phyloP scores from a whole-genome alignment of 2,888 invertebrate species.

The Yponomeuta plumbellus region DNA sequence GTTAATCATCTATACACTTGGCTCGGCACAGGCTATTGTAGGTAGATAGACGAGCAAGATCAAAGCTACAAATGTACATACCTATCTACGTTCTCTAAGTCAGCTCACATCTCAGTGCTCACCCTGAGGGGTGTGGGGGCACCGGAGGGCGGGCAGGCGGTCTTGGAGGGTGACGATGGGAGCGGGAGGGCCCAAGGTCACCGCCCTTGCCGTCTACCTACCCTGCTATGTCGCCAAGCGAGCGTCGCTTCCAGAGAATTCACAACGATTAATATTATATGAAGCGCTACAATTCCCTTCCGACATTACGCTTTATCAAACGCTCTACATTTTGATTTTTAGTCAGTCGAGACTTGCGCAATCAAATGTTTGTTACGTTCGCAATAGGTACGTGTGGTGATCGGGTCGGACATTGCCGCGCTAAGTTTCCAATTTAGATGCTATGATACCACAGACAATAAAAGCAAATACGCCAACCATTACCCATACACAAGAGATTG shows the following conservation, averaged over 20 bases:
- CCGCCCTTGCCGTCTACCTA: conserved; percentile 61
- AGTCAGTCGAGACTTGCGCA: conserved; percentile 5
- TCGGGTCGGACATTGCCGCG: not conserved
- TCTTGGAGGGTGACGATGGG: conserved; percentile 19
- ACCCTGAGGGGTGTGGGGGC: conserved; percentile 31
- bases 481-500: not conserved
- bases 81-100: conserved; percentile 40
- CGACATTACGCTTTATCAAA: conserved; percentile 13
- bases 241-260: conserved; percentile 34
- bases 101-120: conserved; percentile 51
- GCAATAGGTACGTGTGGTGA: not conserved
- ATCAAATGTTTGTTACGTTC: not conserved
- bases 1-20: conserved; percentile 3
- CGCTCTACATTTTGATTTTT: conserved; percentile 14
- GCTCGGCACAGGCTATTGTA: not conserved
- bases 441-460: not conserved
- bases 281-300: conserved; percentile 25
- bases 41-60: conserved; percentile 6
- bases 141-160: conserved; percentile 24
- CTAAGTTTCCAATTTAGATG: not conserved
- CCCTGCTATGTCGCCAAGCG: conserved; percentile 57
- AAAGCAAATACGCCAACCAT: not conserved
- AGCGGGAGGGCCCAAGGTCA: conserved; percentile 56
- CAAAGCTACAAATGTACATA: conserved; percentile 25
- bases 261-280: conserved; percentile 53